These are phyloP conservation scores for Siderastrea radians DNA, from an alignment of 92 coral and sea anemone genomes.

Conservation along the genomic window DNA sequence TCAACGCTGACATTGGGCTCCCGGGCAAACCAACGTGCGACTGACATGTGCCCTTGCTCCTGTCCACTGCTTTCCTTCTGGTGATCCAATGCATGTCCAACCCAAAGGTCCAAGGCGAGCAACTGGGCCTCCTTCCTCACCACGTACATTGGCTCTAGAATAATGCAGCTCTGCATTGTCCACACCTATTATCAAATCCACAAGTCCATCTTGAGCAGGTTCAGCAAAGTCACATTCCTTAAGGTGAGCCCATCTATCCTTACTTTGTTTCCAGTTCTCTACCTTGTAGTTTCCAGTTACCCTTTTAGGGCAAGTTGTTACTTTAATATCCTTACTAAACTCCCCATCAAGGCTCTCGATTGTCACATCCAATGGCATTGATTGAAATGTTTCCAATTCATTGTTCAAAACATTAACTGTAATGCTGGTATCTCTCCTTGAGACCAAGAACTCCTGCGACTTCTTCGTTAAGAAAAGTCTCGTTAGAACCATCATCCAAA, in stretches of 20 bases:
- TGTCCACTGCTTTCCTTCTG: conserved; percentile 25
- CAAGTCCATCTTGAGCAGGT: no score
- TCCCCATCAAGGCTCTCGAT: not conserved
- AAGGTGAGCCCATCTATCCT: no score
- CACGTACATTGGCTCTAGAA: conserved; percentile 55
- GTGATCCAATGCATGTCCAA: conserved; percentile 64
- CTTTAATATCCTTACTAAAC: not conserved
- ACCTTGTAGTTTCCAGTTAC: conserved; percentile 31
- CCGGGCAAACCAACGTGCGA: not conserved
- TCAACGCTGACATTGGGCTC: not conserved
- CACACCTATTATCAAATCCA: no score
- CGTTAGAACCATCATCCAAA: no score
- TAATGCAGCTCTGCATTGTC: conserved; percentile 20
- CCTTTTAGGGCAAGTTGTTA: conserved; percentile 66
- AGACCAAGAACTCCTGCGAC: conserved; percentile 53
- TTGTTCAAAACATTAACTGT: conserved; percentile 62
- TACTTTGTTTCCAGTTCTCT: not conserved
- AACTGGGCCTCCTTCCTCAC: not conserved
- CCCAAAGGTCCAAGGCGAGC: conserved; percentile 66
- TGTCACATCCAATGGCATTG: conserved; percentile 54
- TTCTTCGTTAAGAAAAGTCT: conserved; percentile 32
- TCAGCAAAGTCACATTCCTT: no score
- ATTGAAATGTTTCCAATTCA: conserved; percentile 59
- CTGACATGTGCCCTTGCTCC: conserved; percentile 47
- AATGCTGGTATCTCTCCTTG: conserved; percentile 35